Conservation (phyloP, 2,113 vertebrate species). For the Phrynosoma platyrhinos region DNA sequence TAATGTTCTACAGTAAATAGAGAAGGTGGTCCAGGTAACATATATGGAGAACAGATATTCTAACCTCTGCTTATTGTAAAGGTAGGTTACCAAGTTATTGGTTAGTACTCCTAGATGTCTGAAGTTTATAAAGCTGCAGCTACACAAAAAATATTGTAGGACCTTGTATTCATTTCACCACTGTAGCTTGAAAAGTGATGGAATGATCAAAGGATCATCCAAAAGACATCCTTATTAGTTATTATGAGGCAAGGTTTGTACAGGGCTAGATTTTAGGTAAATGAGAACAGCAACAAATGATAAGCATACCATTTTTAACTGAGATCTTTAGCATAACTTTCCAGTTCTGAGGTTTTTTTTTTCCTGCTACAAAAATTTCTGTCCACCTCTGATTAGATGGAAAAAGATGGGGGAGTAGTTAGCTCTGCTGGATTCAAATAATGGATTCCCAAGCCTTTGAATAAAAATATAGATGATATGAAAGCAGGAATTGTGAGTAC, state of each 20-base stretch:
- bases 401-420: too few relatives aligned
- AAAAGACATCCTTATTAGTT: conserved; percentile 34
- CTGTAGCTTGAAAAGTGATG: rapidly evolving
- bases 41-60: not conserved
- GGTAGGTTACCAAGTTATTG: not conserved
- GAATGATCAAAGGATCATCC: not conserved
- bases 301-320: conserved; percentile 26
- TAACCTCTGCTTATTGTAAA: not conserved
- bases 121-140: conserved; percentile 7
- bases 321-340: conserved; percentile 31
- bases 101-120: not conserved
- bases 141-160: not conserved
- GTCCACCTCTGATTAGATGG: not conserved
- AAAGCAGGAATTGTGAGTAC: not conserved
- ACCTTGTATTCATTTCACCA: not conserved
- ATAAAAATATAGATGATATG: conserved; percentile 1
- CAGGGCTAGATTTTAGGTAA: conserved; percentile 12
- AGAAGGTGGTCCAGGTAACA: not conserved
- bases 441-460: not conserved
- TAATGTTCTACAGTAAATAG: not conserved
- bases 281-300: conserved; percentile 31
- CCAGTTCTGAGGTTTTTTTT: conserved; percentile 3
- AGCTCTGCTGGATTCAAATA: not conserved
- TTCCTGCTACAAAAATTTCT: conserved; percentile 3
- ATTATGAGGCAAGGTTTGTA: conserved; percentile 27